phyloP scores from a whole-genome alignment of 1,140 invertebrate species.

The Nebria ingens region DNA sequence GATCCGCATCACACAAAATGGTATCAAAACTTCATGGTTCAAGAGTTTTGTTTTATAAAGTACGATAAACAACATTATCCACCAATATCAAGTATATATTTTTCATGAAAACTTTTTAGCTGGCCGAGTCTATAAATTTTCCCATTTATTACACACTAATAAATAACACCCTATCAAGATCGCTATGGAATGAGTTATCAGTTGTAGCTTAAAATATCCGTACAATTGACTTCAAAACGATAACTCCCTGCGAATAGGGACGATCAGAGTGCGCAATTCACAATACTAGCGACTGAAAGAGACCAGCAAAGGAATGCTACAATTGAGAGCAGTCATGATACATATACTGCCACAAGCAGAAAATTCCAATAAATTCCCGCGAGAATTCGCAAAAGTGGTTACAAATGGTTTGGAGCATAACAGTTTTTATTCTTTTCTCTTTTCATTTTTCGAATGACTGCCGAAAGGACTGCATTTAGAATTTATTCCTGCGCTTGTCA shows the following conservation, averaged over 20 bases:
- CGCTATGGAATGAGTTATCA: conserved; percentile 1
- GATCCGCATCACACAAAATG: too few species aligned
- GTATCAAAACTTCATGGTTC: too few species aligned
- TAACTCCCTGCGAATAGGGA: neutral
- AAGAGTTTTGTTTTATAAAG: too few species aligned
- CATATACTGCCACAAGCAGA: conserved; percentile 5
- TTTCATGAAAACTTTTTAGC: too few species aligned
- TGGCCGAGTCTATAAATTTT: neutral
- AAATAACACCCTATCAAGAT: conserved; percentile 1
- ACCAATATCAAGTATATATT: too few species aligned
- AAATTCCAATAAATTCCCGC: conserved; percentile 3
- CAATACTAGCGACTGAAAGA: neutral
- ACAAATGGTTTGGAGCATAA: neutral
- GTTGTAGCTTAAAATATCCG: neutral
- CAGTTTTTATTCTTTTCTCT: neutral
- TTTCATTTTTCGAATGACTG: neutral
- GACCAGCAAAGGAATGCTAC: neutral
- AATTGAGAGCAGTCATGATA: conserved; percentile 2
- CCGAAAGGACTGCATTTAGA: neutral
- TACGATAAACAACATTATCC: too few species aligned
- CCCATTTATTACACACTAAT: neutral
- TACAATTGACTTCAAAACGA: conserved; percentile 5
- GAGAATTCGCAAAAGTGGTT: neutral
- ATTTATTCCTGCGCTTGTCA: neutral
- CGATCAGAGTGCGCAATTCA: neutral